phyloP scores from a whole-genome alignment of 2,113 vertebrate species.

The Acrocephalus arundinaceus region DNA sequence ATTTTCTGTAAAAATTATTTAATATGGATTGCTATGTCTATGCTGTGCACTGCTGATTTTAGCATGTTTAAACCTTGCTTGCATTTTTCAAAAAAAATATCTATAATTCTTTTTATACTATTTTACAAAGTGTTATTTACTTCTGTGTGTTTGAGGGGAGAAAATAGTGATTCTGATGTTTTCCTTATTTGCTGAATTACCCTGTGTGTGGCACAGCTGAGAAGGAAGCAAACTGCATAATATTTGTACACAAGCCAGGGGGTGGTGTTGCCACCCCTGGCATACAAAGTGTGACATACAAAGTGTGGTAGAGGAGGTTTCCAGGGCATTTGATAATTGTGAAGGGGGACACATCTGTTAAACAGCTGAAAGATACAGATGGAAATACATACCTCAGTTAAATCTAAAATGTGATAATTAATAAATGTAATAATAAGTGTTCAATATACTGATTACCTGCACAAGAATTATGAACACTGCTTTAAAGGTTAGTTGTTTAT shows the following conservation, averaged over 20 bases:
- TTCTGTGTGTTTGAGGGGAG: background rate
- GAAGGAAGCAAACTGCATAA: background rate
- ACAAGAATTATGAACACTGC: background rate
- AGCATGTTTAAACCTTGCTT: background rate
- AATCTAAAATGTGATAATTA: background rate
- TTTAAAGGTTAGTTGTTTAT: background rate
- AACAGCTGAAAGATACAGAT: background rate
- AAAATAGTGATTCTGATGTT: background rate
- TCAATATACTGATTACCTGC: background rate
- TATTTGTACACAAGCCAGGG: background rate
- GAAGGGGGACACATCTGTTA: background rate
- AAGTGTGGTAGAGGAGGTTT: background rate
- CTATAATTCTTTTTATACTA: background rate
- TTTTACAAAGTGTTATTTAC: background rate
- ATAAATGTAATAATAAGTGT: background rate
- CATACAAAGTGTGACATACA: background rate
- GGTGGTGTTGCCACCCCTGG: background rate
- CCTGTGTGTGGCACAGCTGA: background rate
- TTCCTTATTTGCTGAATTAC: background rate
- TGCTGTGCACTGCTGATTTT: background rate
- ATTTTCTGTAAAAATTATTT: constrained; percentile 14
- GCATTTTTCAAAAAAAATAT: background rate
- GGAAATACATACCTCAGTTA: background rate
- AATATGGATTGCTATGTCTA: background rate
- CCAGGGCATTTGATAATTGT: background rate